phyloP scores from a whole-genome alignment of 2,888 invertebrate genomes.

The Diaphora mendica region DNA sequence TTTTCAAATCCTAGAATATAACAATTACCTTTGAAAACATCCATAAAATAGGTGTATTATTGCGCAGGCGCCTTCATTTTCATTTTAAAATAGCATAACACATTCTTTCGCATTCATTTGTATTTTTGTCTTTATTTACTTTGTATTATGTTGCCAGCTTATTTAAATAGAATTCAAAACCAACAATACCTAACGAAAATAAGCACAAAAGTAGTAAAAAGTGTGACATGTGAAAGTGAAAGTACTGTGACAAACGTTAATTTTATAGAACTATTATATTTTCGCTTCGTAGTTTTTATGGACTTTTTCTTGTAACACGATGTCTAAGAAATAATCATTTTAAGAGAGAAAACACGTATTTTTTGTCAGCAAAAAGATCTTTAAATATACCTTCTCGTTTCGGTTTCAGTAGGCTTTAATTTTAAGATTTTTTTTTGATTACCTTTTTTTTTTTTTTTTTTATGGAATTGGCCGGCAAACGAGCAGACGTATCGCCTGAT shows the following conservation, averaged over 20 bases:
- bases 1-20: constrained; percentile 50
- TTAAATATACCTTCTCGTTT: too few relatives aligned
- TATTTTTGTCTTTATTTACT: constrained; percentile 30
- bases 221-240: constrained; percentile 1
- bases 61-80: constrained; percentile 43
- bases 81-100: constrained; percentile 42
- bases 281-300: neutral
- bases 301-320: neutral
- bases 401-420: too few relatives aligned
- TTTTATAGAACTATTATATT: neutral
- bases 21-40: constrained; percentile 54
- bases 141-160: constrained; percentile 21
- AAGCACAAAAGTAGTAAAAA: neutral
- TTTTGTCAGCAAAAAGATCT: too few relatives aligned
- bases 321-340: neutral
- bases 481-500: too few relatives aligned
- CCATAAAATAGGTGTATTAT: constrained; percentile 54
- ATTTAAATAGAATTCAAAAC: constrained; percentile 17
- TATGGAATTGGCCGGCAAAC: too few relatives aligned
- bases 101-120: constrained; percentile 32
- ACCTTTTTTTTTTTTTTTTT: too few relatives aligned
- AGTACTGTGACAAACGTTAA: neutral
- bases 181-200: constrained; percentile 12
- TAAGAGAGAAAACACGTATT: too few relatives aligned
- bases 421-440: too few relatives aligned